Percentiles rank a stretch among this genome's conserved stretches.
Conservation (phyloP, 2,113 vertebrate genomes). For the Galbula dea region DNA sequence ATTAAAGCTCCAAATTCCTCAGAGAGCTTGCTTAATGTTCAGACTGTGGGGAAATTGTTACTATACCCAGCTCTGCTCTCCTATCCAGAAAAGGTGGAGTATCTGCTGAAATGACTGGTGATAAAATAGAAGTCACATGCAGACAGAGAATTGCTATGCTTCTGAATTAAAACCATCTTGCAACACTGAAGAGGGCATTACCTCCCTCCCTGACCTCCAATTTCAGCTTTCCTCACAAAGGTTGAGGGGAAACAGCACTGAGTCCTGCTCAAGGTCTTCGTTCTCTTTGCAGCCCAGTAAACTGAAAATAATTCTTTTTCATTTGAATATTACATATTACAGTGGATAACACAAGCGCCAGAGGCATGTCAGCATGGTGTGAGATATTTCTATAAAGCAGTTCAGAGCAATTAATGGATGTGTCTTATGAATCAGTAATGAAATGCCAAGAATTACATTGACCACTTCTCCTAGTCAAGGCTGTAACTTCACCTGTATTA, state of each 20-base stretch:
- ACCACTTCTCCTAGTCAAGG: background rate
- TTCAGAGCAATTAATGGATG: fast-evolving
- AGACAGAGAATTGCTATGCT: background rate
- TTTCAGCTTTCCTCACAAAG: background rate
- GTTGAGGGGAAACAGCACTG: background rate
- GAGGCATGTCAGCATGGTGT: background rate
- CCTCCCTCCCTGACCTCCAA: background rate
- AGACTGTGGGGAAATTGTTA: background rate
- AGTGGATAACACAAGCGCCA: background rate
- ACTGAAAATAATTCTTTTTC: background rate
- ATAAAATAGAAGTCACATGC: background rate
- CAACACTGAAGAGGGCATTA: background rate
- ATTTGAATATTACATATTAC: background rate
- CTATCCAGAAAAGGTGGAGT: background rate
- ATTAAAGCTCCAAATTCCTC: background rate
- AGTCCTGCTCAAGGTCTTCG: background rate
- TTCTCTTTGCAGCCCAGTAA: background rate
- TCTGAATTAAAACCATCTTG: background rate
- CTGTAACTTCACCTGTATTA: background rate
- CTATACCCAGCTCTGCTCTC: background rate
- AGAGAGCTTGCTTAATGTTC: background rate
- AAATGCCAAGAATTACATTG: background rate
- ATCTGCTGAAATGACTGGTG: background rate
- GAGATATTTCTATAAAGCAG: background rate
- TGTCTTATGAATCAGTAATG: background rate